Percentiles rank a stretch among this genome's conserved stretches.
These are phyloP conservation scores for Brienomyrus longianalis DNA, from an alignment of 2,113 vertebrate genomes.

Conservation along the genomic window DNA sequence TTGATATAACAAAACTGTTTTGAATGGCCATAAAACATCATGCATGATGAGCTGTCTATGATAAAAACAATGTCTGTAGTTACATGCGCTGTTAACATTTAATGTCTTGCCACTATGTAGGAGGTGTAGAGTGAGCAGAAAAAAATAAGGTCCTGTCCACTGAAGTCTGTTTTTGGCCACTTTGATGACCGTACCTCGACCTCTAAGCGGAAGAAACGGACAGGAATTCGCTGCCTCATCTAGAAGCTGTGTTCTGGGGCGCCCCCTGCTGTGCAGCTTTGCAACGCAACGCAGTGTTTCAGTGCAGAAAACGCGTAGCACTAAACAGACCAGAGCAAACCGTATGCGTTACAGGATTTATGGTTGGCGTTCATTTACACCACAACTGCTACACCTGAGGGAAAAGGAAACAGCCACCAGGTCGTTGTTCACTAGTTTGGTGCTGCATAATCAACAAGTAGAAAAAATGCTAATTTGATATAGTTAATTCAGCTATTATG, in stretches of 20 bases:
- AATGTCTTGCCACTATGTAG: neutral
- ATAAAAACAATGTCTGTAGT: neutral
- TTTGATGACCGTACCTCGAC: too few species aligned
- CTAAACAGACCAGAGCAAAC: neutral
- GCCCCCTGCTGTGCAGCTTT: slow-evolving; percentile 50
- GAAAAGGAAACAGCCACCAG: neutral
- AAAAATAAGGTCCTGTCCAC: neutral
- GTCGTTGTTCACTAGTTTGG: neutral
- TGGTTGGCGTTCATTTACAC: neutral
- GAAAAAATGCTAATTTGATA: neutral
- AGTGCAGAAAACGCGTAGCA: neutral
- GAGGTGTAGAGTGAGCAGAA: neutral
- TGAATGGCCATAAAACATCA: neutral
- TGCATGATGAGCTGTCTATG: neutral
- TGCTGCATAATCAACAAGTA: neutral
- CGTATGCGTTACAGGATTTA: neutral
- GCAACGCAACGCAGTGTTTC: neutral
- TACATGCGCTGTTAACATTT: neutral
- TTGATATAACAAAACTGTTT: neutral
- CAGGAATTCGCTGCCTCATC: neutral
- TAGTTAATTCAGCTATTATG: neutral
- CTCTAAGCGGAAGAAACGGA: neutral
- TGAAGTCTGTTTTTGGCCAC: slow-evolving; percentile 3
- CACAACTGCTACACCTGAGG: neutral
- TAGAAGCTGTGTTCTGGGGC: slow-evolving; percentile 38